These are phyloP conservation scores for Ceyx melanurus DNA, from an alignment of 2,113 vertebrate species.

Conservation along the genomic window DNA sequence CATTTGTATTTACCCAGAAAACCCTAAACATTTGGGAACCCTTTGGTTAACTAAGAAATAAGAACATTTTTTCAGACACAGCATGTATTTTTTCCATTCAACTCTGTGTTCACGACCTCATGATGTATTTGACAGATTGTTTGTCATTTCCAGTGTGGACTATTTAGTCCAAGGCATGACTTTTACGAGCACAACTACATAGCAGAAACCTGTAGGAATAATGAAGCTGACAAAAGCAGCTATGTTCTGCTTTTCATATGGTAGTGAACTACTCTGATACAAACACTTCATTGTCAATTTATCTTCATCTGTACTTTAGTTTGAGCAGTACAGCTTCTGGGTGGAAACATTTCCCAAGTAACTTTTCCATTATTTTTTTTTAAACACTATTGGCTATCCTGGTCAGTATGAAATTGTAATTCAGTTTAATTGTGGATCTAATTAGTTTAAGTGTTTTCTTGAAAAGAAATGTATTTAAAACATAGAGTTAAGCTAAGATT, in stretches of 20 bases:
- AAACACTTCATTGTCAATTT: not conserved
- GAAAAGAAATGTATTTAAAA: not conserved
- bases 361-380: not conserved
- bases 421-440: not conserved
- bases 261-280: not conserved
- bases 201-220: not conserved
- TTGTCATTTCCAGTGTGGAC: not conserved
- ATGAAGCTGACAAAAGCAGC: not conserved
- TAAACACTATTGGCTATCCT: not conserved
- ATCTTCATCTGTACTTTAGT: not conserved
- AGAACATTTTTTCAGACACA: not conserved
- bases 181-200: not conserved
- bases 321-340: not conserved
- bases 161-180: not conserved
- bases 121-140: not conserved
- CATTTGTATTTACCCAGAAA: not conserved
- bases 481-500: not conserved
- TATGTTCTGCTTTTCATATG: not conserved
- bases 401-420: not conserved
- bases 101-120: not conserved
- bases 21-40: not conserved
- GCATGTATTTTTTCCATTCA: conserved; percentile 18
- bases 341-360: not conserved
- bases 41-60: not conserved
- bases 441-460: not conserved